phyloP scores from a whole-genome alignment of 1,140 invertebrate genomes.

The Orchestia grillus region DNA sequence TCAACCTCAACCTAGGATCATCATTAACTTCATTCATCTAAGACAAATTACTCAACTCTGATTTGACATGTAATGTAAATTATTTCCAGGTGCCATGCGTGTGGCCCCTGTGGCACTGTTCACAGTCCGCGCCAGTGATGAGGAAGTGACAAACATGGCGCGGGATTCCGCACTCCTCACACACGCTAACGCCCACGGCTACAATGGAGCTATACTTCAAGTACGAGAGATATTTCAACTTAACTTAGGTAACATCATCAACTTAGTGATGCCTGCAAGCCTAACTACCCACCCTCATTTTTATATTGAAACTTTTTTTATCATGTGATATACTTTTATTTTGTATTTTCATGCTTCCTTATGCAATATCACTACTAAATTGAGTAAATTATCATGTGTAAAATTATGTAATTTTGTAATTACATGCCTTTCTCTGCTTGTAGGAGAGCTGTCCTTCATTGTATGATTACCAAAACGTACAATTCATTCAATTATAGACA shows the following conservation, averaged over 20 bases:
- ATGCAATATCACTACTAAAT: no score
- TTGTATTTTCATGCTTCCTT: no score
- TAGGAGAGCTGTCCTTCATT: not conserved
- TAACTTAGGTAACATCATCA: no score
- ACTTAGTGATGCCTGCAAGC: no score
- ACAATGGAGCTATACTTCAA: constrained; percentile 78
- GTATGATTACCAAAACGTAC: not conserved
- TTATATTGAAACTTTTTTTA: no score
- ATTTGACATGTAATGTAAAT: not conserved
- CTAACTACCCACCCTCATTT: no score
- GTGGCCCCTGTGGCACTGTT: constrained; percentile 81
- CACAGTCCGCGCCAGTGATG: constrained; percentile 73
- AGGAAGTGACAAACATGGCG: constrained; percentile 74
- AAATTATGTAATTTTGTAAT: no score
- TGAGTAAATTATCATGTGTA: no score
- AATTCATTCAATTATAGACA: not conserved
- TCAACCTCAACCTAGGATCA: no score
- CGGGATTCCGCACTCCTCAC: constrained; percentile 77
- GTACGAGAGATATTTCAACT: constrained; percentile 67
- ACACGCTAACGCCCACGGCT: constrained; percentile 78
- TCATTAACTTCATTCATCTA: no score
- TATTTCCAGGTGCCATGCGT: constrained; percentile 78
- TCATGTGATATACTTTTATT: no score
- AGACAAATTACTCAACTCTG: not conserved
- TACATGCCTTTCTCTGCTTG: not conserved